Conservation (phyloP, 2,113 vertebrate genomes). For the Takifugu bimaculatus region DNA sequence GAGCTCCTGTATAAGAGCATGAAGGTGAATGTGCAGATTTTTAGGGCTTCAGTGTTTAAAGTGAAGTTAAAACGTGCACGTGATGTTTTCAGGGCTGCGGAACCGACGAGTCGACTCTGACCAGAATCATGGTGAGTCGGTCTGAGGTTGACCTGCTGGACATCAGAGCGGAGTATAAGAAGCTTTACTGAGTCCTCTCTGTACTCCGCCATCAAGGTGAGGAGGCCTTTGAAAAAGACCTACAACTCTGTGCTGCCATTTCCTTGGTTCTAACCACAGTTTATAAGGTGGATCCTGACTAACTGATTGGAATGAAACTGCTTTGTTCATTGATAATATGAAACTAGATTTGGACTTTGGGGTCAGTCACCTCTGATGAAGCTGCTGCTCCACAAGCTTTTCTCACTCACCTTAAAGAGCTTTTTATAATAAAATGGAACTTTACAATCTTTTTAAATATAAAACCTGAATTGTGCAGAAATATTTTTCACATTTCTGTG, state of each 20-base stretch:
- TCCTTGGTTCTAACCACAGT: background rate
- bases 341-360: too few species aligned
- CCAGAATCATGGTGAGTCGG: slow-evolving; percentile 78
- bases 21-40: slow-evolving; percentile 50
- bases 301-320: too few species aligned
- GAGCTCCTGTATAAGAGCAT: slow-evolving; percentile 60
- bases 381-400: background rate
- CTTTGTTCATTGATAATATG: too few species aligned
- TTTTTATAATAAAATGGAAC: too few species aligned
- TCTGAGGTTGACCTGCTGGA: slow-evolving; percentile 82
- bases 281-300: too few species aligned
- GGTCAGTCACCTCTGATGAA: too few species aligned
- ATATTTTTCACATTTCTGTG: too few species aligned
- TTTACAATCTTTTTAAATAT: too few species aligned
- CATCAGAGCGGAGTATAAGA: slow-evolving; percentile 79
- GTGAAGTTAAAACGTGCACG: background rate
- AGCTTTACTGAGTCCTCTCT: slow-evolving; percentile 70
- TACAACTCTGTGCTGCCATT: background rate
- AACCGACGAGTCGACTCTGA: slow-evolving; percentile 76
- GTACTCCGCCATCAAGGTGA: slow-evolving; percentile 74
- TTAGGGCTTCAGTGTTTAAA: background rate
- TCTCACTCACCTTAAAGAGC: background rate
- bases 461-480: background rate
- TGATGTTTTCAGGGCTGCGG: slow-evolving; percentile 69
- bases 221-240: background rate